Evolutionary conservation across 2,888 invertebrate genomes (phyloP).

Genomic region (Pemphredon lugubris): DNA sequence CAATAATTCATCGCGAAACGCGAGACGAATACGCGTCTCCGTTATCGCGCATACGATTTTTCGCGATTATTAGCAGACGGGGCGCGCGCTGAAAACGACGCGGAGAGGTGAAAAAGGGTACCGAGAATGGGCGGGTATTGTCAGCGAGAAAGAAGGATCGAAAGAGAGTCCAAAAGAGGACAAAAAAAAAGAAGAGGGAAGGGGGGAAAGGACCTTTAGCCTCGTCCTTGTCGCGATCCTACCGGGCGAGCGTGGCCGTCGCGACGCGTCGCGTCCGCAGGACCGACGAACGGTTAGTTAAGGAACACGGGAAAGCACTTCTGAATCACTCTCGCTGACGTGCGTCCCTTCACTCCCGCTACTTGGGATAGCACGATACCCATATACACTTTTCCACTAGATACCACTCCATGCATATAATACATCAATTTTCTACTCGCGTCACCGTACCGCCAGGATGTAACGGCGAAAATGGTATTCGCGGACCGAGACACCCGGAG

Average conservation of each 20-base stretch:
- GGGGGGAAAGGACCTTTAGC: slow-evolving; percentile 49
- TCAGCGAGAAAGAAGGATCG: slow-evolving; percentile 7
- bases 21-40: no score
- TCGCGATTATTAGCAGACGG: slow-evolving; percentile 41
- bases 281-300: slow-evolving; percentile 75
- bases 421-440: slow-evolving; percentile 77
- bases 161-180: slow-evolving; percentile 9
- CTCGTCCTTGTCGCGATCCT: slow-evolving; percentile 47
- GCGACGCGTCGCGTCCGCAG: slow-evolving; percentile 61
- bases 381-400: slow-evolving; percentile 63
- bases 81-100: no score
- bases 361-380: slow-evolving; percentile 64
- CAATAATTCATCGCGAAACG: no score
- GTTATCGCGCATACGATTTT: slow-evolving; percentile 5
- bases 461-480: slow-evolving; percentile 39
- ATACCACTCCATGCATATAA: slow-evolving; percentile 72
- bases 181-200: slow-evolving; percentile 10
- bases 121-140: not conserved
- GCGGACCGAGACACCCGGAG: slow-evolving; percentile 31
- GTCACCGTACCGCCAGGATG: slow-evolving; percentile 65
- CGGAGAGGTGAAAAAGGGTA: no score
- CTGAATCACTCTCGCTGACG: slow-evolving; percentile 75
- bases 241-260: slow-evolving; percentile 57
- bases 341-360: slow-evolving; percentile 62
- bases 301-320: slow-evolving; percentile 81